A percentile compares a stretch with the other conserved stretches of the same genome.
These are phyloP conservation scores for Callyntrura guangdongensis DNA, from an alignment of 2,888 invertebrate species.

Conservation along the genomic window DNA sequence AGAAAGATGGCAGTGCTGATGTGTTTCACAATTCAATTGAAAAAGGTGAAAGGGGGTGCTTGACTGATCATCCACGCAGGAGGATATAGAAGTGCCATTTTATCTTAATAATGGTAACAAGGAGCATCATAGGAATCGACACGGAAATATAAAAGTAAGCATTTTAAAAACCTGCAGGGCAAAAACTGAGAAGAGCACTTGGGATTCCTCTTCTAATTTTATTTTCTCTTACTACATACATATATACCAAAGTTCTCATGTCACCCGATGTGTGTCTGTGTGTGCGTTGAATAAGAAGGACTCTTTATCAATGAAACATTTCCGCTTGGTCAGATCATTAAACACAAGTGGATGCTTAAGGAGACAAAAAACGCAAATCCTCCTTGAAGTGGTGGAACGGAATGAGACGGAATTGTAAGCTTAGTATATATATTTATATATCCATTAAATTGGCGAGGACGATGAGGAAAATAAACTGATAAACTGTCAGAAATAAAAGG, in stretches of 20 bases:
- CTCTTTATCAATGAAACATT: slow-evolving; percentile 65
- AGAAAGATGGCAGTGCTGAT: background rate
- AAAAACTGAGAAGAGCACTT: slow-evolving; percentile 56
- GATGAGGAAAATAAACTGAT: slow-evolving; percentile 23
- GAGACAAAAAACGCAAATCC: slow-evolving; percentile 12
- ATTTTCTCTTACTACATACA: background rate
- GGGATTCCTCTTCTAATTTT: background rate
- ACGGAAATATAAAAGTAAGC: slow-evolving; percentile 9
- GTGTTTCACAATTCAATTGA: background rate
- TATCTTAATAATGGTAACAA: slow-evolving; percentile 5
- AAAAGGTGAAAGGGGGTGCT: slow-evolving; percentile 44
- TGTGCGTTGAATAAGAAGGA: background rate
- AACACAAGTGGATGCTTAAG: slow-evolving; percentile 44
- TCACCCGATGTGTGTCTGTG: background rate
- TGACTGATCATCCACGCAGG: background rate
- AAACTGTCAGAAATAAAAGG: background rate
- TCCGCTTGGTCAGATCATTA: slow-evolving; percentile 80
- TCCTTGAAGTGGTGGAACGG: slow-evolving; percentile 18
- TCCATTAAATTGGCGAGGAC: background rate
- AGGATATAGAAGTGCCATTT: background rate
- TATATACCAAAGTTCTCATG: too few species aligned
- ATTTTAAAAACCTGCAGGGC: slow-evolving; percentile 49
- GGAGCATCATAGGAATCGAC: background rate
- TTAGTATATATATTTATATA: too few species aligned
- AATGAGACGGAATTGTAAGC: background rate